phyloP scores from a whole-genome alignment of 1,140 invertebrate species.

The Phthorimaea operculella region DNA sequence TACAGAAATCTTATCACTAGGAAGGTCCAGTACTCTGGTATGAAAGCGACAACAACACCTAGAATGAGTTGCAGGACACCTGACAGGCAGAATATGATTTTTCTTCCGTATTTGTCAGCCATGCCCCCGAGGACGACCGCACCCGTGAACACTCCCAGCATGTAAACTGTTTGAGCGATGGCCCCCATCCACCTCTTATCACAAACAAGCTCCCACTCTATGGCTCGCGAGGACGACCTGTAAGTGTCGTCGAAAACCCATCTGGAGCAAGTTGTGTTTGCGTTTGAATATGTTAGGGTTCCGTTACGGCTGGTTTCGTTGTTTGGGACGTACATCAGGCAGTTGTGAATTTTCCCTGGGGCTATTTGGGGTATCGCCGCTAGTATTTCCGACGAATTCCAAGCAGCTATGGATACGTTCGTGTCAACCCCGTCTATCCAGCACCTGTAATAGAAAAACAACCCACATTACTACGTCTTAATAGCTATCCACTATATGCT shows the following conservation, averaged over 20 bases:
- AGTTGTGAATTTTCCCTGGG: constrained; percentile 67
- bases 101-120: constrained; percentile 88
- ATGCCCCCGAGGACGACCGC: constrained; percentile 85
- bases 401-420: constrained; percentile 62
- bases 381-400: constrained; percentile 66
- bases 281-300: no score
- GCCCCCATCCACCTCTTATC: constrained; percentile 83
- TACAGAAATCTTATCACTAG: constrained; percentile 77
- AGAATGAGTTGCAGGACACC: constrained; percentile 77
- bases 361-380: constrained; percentile 64
- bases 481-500: no score
- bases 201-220: constrained; percentile 90
- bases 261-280: constrained; percentile 68
- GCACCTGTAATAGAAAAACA: constrained; percentile 64
- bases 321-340: constrained; percentile 62
- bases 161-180: constrained; percentile 82
- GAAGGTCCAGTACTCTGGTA: constrained; percentile 80
- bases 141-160: constrained; percentile 91
- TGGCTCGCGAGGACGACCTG: constrained; percentile 75
- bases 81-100: constrained; percentile 82
- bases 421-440: constrained; percentile 71
- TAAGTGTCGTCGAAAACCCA: constrained; percentile 80
- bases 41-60: constrained; percentile 78
- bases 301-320: no score
- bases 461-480: neutral